Evolutionary conservation across 2,113 vertebrate genomes (phyloP).

Genomic region (Caretta caretta): DNA sequence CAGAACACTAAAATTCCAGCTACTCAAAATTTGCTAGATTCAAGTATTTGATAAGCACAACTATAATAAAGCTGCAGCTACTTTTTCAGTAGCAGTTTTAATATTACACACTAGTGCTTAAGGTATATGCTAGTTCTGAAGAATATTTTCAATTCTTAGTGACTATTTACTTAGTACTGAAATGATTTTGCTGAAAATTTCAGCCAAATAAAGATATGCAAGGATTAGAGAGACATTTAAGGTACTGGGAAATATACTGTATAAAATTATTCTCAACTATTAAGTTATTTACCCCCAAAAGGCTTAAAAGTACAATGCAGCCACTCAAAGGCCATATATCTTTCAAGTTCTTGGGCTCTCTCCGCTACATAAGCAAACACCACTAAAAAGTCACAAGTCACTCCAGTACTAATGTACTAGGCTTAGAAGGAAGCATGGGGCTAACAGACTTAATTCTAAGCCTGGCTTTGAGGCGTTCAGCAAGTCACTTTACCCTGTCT

Average conservation of each 20-base stretch:
- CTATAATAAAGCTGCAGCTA: background rate
- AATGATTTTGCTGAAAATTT: background rate
- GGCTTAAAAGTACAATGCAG: conserved; percentile 55
- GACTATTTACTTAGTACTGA: background rate
- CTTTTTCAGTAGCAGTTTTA: background rate
- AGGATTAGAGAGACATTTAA: background rate
- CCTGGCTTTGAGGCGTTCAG: rapidly evolving
- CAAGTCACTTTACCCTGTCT: background rate
- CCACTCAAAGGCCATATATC: conserved; percentile 84
- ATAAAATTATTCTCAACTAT: too few species aligned
- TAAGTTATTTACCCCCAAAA: too few species aligned
- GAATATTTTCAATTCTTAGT: background rate
- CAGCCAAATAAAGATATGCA: background rate
- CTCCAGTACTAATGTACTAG: background rate
- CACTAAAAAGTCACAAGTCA: conserved; percentile 80
- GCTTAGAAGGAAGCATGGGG: background rate
- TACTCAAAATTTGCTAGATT: rapidly evolving
- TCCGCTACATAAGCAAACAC: conserved; percentile 84
- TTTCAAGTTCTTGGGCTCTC: conserved; percentile 84
- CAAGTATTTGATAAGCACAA: background rate
- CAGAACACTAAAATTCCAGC: background rate
- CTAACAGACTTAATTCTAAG: background rate
- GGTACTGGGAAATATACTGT: too few species aligned
- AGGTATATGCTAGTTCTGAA: rapidly evolving
- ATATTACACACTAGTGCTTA: background rate